These are phyloP conservation scores for Planiliza haematocheilus DNA, from an alignment of 2,113 vertebrate genomes.

Conservation along the genomic window DNA sequence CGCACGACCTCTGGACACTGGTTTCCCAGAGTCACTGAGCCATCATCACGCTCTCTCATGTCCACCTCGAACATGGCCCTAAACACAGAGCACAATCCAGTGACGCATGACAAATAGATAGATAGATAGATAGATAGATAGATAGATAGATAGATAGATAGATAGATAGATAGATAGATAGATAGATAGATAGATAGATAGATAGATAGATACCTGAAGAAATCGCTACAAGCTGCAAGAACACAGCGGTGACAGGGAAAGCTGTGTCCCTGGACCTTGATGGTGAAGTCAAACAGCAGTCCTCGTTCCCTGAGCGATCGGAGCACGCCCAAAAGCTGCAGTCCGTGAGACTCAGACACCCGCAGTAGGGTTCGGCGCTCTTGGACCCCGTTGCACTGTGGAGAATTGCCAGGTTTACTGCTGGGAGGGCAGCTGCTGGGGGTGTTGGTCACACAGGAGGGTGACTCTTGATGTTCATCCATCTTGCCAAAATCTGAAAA, in stretches of 20 bases:
- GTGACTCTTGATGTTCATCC: slow-evolving; percentile 50
- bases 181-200: slow-evolving; percentile 31
- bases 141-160: slow-evolving; percentile 18
- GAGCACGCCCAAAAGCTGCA: slow-evolving; percentile 90
- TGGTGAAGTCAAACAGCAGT: slow-evolving; percentile 93
- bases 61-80: slow-evolving; percentile 98
- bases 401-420: slow-evolving; percentile 39
- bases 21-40: slow-evolving; percentile 91
- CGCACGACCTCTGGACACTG: slow-evolving; percentile 88
- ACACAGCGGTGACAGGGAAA: slow-evolving; percentile 96
- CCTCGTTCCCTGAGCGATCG: slow-evolving; percentile 91
- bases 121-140: slow-evolving; percentile 6
- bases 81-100: slow-evolving; percentile 21
- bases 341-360: slow-evolving; percentile 90
- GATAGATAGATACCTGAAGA: slow-evolving; percentile 89
- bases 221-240: slow-evolving; percentile 95
- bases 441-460: slow-evolving; percentile 5
- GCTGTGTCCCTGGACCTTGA: slow-evolving; percentile 88
- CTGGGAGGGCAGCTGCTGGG: slow-evolving; percentile 23
- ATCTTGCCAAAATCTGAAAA: slow-evolving; percentile 48
- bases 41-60: slow-evolving; percentile 94
- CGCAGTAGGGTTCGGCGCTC: slow-evolving; percentile 85
- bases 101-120: neutral
- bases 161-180: slow-evolving; percentile 36
- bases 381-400: slow-evolving; percentile 82